phyloP scores from a whole-genome alignment of 2,888 invertebrate genomes.

The Drosophila neoperkinsi region DNA sequence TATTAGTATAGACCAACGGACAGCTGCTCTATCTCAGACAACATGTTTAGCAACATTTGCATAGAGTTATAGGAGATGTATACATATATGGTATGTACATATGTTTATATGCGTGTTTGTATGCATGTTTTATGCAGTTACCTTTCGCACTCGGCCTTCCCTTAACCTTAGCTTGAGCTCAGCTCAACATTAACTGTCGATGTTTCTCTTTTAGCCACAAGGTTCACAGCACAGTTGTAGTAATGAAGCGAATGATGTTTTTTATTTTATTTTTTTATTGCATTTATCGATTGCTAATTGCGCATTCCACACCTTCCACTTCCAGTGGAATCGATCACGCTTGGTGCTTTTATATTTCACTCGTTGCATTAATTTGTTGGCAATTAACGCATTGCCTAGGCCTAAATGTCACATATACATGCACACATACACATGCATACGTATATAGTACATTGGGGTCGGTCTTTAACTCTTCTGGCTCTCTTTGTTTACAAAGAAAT shows the following conservation, averaged over 20 bases:
- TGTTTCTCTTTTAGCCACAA: conserved; percentile 46
- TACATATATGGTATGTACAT: neutral
- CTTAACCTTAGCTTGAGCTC: conserved; percentile 57
- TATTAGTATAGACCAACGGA: conserved; percentile 12
- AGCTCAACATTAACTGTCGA: conserved; percentile 39
- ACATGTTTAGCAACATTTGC: conserved; percentile 60
- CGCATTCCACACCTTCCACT: conserved; percentile 3
- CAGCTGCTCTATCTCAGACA: conserved; percentile 47
- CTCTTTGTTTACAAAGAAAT: conserved; percentile 38
- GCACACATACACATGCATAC: neutral
- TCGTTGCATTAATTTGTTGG: conserved; percentile 45
- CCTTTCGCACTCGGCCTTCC: conserved; percentile 57
- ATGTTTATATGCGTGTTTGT: neutral
- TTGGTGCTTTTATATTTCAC: conserved; percentile 22
- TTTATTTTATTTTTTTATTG: neutral
- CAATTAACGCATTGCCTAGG: conserved; percentile 47
- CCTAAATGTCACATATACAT: conserved; percentile 35
- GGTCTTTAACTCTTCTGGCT: conserved; percentile 53
- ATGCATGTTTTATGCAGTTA: conserved; percentile 13
- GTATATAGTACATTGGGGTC: conserved; percentile 41
- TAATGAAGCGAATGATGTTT: conserved; percentile 12
- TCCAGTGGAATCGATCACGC: conserved; percentile 12
- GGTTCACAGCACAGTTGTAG: conserved; percentile 33
- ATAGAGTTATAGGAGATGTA: conserved; percentile 31
- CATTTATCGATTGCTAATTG: conserved; percentile 21